These are phyloP conservation scores for Crocallis elinguaria DNA, from an alignment of 2,888 invertebrate genomes.

Conservation along the genomic window DNA sequence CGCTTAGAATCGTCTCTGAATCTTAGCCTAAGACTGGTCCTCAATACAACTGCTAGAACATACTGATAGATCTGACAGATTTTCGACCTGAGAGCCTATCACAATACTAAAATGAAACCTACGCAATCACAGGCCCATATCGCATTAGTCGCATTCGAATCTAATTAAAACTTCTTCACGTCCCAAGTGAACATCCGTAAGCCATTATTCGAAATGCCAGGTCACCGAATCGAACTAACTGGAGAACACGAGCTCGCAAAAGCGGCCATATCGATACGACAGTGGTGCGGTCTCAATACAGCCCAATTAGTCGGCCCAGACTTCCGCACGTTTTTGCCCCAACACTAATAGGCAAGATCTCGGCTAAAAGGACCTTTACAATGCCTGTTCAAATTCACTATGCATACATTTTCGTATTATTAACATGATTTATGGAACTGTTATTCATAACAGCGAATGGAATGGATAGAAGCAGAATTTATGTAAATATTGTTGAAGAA, in stretches of 20 bases:
- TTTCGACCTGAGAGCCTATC: no score
- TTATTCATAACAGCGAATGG: conserved; percentile 39
- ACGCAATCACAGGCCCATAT: no score
- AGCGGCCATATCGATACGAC: conserved; percentile 58
- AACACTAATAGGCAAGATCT: conserved; percentile 77
- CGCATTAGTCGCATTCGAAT: neutral
- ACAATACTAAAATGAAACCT: neutral
- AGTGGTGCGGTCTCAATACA: conserved; percentile 70
- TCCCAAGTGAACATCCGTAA: conserved; percentile 19
- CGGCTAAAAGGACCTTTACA: conserved; percentile 60
- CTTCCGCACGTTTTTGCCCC: conserved; percentile 80
- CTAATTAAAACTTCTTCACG: conserved; percentile 32
- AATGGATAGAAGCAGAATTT: conserved; percentile 35
- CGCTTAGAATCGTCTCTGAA: no score
- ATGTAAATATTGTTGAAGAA: conserved; percentile 37
- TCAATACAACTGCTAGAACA: no score
- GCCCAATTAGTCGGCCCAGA: conserved; percentile 76
- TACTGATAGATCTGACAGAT: no score
- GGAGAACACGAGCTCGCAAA: conserved; percentile 45
- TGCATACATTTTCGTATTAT: conserved; percentile 33
- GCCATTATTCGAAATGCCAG: conserved; percentile 38
- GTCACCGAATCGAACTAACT: conserved; percentile 39
- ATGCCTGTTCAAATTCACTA: conserved; percentile 37
- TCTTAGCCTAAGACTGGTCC: no score
- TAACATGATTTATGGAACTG: conserved; percentile 42